Conservation (phyloP, 2,888 invertebrate genomes). For the Escarpia spicata region DNA sequence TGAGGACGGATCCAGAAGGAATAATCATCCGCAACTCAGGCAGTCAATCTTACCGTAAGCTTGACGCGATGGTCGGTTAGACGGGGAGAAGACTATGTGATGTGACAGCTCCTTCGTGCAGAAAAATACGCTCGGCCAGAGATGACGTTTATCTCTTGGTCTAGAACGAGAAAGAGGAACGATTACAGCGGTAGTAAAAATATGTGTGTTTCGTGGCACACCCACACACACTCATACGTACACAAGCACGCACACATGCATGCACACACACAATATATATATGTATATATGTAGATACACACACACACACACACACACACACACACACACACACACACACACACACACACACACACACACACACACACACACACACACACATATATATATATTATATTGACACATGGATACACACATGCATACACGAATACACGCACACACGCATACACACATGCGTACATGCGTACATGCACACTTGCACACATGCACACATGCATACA, state of each 20-base stretch:
- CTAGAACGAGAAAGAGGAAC: background rate
- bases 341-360: too few relatives aligned
- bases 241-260: too few relatives aligned
- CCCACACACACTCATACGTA: too few relatives aligned
- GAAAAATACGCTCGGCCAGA: background rate
- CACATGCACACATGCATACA: background rate
- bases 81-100: background rate
- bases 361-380: background rate
- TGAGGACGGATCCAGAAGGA: background rate
- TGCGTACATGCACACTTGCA: too few relatives aligned
- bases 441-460: too few relatives aligned
- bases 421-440: background rate
- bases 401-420: background rate
- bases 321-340: too few relatives aligned
- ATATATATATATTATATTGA: background rate
- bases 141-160: background rate
- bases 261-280: too few relatives aligned
- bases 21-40: background rate
- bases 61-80: background rate
- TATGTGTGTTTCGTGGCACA: too few relatives aligned
- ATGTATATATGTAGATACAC: too few relatives aligned
- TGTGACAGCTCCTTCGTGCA: background rate
- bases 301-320: too few relatives aligned
- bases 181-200: background rate
- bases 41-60: background rate